Base-by-base conservation (phyloP, 2,113 vertebrate species). In the Bufo gargarizans region DNA sequence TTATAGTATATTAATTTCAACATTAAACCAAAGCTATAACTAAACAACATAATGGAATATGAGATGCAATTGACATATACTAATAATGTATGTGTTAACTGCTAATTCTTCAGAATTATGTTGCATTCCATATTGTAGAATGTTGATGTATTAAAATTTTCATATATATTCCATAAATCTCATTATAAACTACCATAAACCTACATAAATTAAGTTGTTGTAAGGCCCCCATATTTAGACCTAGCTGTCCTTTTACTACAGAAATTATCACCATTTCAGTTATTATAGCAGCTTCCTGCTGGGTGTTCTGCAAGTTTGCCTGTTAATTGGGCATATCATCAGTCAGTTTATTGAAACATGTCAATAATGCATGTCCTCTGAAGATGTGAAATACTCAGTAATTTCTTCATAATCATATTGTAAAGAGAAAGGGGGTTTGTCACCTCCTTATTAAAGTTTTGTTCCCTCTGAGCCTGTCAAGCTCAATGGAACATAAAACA, bases 121-220 rank as follows among this genome's bases (percentile, higher is more conserved):
- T n/a, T n/a, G n/a, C n/a, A n/a, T n/a, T n/a, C n/a, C n/a, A n/a
- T n/a, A n/a, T n/a, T n/a, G n/a, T n/a, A n/a, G n/a, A n/a, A n/a
- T n/a, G n/a, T n/a, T n/a, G n/a, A n/a, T n/a, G n/a, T n/a, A n/a
- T n/a, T n/a, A n/a, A n/a, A n/a, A n/a, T n/a, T n/a, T n/a, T n/a
- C n/a, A n/a, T n/a, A n/a, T n/a, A n/a, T n/a, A n/a, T n/a, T 67
- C 9, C 49, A 78, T n/a, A 78, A 19, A 33, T 56, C 20, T 78
- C 53, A 56, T 55, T 22, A 78, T n/a, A 55, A 78, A 9, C 4
- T 56, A 12, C n/a, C 50, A 19, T 20, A 19, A 19, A 78, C 77
- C 50, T 78, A 78, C 77, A 78, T 4, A 53, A 56, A n/a, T 56
- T 19, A n/a, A n/a, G n/a, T n/a, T n/a, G 77, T 78, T 55, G 53